Evolutionary conservation across 2,797 vertebrate genomes (phyloP), one percentile per base, ranked within the genome.

Genomic region (Aratinga solstitialis): DNA sequence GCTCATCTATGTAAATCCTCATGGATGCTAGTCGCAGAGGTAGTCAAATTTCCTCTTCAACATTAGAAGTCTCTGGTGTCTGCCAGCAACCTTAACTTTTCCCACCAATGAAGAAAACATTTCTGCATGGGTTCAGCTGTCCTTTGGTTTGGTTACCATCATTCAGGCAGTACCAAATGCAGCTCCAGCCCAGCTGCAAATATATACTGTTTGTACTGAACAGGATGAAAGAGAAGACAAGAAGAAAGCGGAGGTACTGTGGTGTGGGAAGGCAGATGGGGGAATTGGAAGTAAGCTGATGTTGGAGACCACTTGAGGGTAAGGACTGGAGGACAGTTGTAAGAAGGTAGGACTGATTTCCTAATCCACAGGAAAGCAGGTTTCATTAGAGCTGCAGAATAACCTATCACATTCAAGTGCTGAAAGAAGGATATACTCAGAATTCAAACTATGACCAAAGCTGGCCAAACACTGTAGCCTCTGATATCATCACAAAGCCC

Each of bases 361-460:
- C 34, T 59, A 86, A 84, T n/a, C 50, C 30, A 12, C 7, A 54
- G 54, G 66, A 83, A 72, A 40, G 29, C 8, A 50, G 12, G 17
- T 59, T 90, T 66, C 42, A 48, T 54, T 53, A 88, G 27, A 58
- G 68, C 58, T 72, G 48, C 58, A 75, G 53, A 86, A 77, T 5
- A 69, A 59, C 17, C 9, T 42, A 10, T 80, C 74, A 72, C 75
- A 81, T 81, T 90, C 32, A 72, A 77, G 50, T 42, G 7, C 7
- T 91, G 75, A 69, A 90, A 79, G 43, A 43, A 80, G 24, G 38
- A 91, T 76, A 58, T 48, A 75, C 50, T 81, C 42, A 43, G 45
- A 79, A 87, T 83, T 83, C 21, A 68, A 90, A 73, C 17, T 36
- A 84, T n/a, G 26, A 90, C 85, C 65, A 94, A 92, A 91, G 27